Base-by-base conservation (phyloP, 2,888 invertebrate genomes). In the Phorcus lineatus region DNA sequence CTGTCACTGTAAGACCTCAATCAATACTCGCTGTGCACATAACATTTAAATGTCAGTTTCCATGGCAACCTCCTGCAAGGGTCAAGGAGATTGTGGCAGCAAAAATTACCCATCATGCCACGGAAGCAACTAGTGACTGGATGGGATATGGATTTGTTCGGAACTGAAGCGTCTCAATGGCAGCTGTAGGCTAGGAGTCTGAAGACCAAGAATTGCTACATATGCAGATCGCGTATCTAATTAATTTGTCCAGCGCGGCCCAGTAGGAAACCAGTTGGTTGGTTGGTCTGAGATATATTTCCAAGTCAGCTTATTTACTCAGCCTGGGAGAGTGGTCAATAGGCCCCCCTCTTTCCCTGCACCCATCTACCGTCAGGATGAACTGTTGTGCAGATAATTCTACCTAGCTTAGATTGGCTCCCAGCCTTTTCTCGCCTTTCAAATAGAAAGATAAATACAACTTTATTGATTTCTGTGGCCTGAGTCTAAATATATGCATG, bases 11-110 rank as follows among this genome's bases (percentile, higher is more conserved):
- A 19, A 24, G 75, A 70, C 54, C 31, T 36, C 77, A 70, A 80
- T 77, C 77, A 55, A 80, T 78, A 80, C 66, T 31, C 31, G 67
- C 77, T 19, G 28, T 76, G 74, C 80, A 77, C 57, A 74, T 70
- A 77, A 54, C 67, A 80, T 67, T 80, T 77, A 80, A 80, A 76
- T 80, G 76, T 57, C 62, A 31, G 76, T 80, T 24, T 53, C 80
- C 80, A 80, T 80, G 47, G 80, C 80, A 80, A 80, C 80, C 31
- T 62, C 62, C 62, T 40, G 40, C 75, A 55, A 47, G 80, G 80
- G 76, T 67, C 76, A 57, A 57, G 62, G 40, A 74, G 40, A 74
- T 28, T 19, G 40, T 40, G 74, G 47, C 74, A 74, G 74, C 36
- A 36, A 74, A 62, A 62, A 62, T 62, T 62, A 62, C 62, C 62